These are phyloP conservation scores for Synanceia verrucosa DNA, from an alignment of 2,797 vertebrate genomes.

Conservation along the genomic window DNA sequence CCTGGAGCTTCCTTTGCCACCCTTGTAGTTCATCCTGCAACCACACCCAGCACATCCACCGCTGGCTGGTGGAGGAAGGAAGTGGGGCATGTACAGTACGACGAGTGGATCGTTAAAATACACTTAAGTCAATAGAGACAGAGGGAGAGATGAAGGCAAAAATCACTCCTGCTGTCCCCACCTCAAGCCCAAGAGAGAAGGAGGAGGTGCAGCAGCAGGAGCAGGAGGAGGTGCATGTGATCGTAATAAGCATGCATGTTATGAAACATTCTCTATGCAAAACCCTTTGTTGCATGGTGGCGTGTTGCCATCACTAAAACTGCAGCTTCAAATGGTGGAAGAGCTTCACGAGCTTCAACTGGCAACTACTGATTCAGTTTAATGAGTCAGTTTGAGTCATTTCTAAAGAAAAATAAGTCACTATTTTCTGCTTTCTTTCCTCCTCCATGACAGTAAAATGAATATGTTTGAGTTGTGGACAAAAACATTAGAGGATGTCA, in stretches of 20 bases:
- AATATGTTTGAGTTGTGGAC: too few relatives aligned
- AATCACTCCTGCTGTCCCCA: constrained; percentile 34
- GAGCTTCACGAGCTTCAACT: background rate
- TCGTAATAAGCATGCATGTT: background rate
- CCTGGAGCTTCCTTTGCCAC: constrained; percentile 40
- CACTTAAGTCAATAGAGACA: constrained; percentile 43
- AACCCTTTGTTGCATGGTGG: background rate
- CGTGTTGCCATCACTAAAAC: too few relatives aligned
- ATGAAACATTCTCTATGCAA: constrained; percentile 17
- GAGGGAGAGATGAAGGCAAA: background rate
- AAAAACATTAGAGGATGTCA: too few relatives aligned
- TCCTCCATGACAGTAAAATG: too few relatives aligned
- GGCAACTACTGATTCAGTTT: too few relatives aligned
- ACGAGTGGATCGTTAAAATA: constrained; percentile 48
- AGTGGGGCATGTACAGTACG: constrained; percentile 29
- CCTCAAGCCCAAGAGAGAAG: constrained; percentile 29
- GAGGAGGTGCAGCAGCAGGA: background rate
- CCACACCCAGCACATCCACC: constrained; percentile 58
- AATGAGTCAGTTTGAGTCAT: too few relatives aligned
- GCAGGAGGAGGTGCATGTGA: background rate
- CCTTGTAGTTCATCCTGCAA: constrained; percentile 38
- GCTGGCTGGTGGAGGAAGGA: too few relatives aligned
- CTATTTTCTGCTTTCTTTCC: too few relatives aligned
- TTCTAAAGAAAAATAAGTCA: too few relatives aligned
- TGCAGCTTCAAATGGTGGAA: background rate